Conservation (phyloP, 2,888 invertebrate genomes). For the Rhingia rostrata region DNA sequence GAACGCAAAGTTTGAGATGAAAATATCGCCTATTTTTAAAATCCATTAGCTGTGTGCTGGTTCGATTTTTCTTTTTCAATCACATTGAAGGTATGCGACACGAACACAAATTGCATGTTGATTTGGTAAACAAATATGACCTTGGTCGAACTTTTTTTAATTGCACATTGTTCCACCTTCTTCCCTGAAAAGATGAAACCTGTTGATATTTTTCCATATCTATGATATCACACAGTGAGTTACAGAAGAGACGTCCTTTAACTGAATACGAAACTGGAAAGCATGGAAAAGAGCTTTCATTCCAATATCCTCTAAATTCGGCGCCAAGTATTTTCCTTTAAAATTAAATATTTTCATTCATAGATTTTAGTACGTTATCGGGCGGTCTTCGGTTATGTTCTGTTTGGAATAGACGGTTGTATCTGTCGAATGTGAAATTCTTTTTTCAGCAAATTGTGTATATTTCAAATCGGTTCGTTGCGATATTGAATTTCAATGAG, state of each 20-base stretch:
- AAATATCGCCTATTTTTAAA: conserved; percentile 47
- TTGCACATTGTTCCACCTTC: conserved; percentile 9
- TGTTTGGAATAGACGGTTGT: conserved; percentile 13
- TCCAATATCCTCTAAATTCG: conserved; percentile 15
- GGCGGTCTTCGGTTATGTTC: conserved; percentile 54
- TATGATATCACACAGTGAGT: neutral
- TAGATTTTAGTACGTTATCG: conserved; percentile 62
- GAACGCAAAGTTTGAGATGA: conserved; percentile 13
- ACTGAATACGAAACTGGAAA: conserved; percentile 20
- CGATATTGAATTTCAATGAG: conserved; percentile 26
- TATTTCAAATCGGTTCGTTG: conserved; percentile 14
- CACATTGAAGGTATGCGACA: conserved; percentile 13
- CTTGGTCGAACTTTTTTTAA: conserved; percentile 48
- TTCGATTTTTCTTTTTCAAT: conserved; percentile 9
- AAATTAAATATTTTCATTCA: conserved; percentile 64
- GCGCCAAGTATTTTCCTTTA: conserved; percentile 53
- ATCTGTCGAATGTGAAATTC: conserved; percentile 12
- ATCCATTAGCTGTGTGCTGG: conserved; percentile 49
- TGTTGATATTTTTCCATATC: conserved; percentile 47
- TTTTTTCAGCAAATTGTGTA: conserved; percentile 6
- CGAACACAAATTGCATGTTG: conserved; percentile 42
- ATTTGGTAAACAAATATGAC: conserved; percentile 68
- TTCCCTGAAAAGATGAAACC: conserved; percentile 6
- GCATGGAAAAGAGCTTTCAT: conserved; percentile 64
- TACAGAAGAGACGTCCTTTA: too few species aligned